Evolutionary conservation across 53 echinoderm and acorn worm genomes (phyloP).

Genomic region (Astropecten irregularis): DNA sequence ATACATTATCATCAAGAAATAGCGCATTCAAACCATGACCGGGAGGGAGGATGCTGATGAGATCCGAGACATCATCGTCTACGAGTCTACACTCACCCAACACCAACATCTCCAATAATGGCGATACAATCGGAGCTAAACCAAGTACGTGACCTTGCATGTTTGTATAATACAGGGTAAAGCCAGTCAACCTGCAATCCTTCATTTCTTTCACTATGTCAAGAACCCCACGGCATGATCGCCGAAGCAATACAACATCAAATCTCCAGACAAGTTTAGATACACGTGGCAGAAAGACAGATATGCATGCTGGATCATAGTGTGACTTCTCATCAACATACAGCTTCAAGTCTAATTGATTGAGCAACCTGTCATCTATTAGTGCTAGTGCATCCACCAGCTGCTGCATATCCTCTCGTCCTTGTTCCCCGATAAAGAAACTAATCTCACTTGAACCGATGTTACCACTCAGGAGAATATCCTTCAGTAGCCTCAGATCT

Average conservation of each 20-base stretch:
- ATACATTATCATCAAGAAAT: neutral
- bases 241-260: too few relatives aligned
- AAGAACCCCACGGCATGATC: too few relatives aligned
- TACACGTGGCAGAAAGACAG: neutral
- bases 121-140: neutral
- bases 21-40: neutral
- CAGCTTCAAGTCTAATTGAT: neutral
- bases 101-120: neutral
- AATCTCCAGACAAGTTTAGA: too few relatives aligned
- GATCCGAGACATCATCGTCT: neutral
- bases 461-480: too few relatives aligned
- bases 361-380: neutral
- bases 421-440: neutral
- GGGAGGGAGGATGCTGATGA: neutral
- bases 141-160: neutral
- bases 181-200: neutral
- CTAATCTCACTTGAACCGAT: neutral
- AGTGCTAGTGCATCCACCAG: neutral
- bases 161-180: neutral
- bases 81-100: neutral
- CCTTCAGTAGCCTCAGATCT: too few relatives aligned
- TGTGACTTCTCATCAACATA: neutral
- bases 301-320: neutral
- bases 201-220: too few relatives aligned
- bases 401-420: neutral